phyloP scores from a whole-genome alignment of 2,113 vertebrate species.

The Naja naja region DNA sequence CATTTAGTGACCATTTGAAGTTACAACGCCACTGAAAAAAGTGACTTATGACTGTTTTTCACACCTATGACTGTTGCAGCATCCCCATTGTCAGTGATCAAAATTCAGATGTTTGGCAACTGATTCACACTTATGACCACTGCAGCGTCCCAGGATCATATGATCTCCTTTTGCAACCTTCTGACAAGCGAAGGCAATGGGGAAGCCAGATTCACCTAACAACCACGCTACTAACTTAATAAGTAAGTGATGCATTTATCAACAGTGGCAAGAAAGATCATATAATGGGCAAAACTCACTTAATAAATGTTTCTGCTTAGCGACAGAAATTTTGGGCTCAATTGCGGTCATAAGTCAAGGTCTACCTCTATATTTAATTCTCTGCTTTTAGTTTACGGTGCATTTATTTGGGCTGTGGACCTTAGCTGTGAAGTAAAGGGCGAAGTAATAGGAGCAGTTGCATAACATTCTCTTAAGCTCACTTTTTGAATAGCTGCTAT shows the following conservation, averaged over 20 bases:
- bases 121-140: background rate
- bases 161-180: background rate
- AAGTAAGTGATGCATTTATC: background rate
- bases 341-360: background rate
- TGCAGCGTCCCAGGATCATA: background rate
- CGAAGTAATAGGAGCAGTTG: background rate
- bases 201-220: no score
- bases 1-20: no score
- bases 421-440: background rate
- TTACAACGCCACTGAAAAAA: no score
- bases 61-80: background rate
- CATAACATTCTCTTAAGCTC: background rate
- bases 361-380: background rate
- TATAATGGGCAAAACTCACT: background rate
- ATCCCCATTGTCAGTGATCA: background rate
- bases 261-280: background rate
- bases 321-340: background rate
- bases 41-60: no score
- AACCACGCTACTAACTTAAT: background rate
- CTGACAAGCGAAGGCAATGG: background rate
- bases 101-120: background rate
- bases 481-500: background rate
- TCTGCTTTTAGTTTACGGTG: background rate
- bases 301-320: background rate
- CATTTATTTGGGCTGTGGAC: background rate